Evolutionary conservation across 2,113 vertebrate species (phyloP).

Genomic region (Ochotona princeps): DNA sequence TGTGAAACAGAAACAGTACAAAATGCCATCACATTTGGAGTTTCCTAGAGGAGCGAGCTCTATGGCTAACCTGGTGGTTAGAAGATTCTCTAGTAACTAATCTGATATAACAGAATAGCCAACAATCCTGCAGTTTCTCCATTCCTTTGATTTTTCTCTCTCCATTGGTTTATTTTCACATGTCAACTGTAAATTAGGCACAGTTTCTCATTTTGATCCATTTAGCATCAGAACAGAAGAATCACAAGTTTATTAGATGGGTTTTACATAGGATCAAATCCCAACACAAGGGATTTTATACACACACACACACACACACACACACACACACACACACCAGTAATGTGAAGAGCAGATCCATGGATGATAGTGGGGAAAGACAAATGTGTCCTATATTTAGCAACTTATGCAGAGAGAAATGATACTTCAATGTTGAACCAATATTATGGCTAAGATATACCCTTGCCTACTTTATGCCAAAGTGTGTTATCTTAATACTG

Average conservation of each 20-base stretch:
- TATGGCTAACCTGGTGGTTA: not conserved
- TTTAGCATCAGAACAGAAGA: not conserved
- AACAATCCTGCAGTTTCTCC: not conserved
- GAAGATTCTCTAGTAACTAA: conserved; percentile 35
- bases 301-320: no score
- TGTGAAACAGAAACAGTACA: conserved; percentile 4
- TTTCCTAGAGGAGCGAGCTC: not conserved
- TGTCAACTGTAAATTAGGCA: not conserved
- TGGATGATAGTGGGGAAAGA: not conserved
- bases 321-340: no score
- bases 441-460: not conserved
- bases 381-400: not conserved
- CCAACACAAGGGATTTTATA: not conserved
- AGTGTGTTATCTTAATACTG: not conserved
- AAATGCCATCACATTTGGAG: not conserved
- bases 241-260: not conserved
- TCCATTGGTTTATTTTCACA: conserved; percentile 35
- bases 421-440: not conserved
- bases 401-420: conserved; percentile 21
- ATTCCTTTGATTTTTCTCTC: not conserved
- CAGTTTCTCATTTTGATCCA: conserved; percentile 22
- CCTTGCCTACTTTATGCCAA: not conserved
- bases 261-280: not conserved
- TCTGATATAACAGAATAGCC: conserved; percentile 58
- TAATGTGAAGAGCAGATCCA: not conserved